Evolutionary conservation across 2,888 invertebrate genomes (phyloP).

Genomic region (Troides helena): DNA sequence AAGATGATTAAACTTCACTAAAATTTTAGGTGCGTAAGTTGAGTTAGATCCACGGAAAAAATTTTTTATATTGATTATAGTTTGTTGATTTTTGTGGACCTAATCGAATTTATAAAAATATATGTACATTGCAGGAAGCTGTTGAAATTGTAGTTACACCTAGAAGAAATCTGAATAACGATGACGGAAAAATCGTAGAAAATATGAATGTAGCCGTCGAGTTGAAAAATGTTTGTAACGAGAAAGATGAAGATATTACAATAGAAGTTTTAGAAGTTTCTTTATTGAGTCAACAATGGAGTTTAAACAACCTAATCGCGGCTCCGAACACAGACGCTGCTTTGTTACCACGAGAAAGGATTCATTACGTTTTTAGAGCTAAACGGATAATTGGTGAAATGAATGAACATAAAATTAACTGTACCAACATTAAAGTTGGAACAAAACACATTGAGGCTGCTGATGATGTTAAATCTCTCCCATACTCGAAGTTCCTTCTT

Average conservation of each 20-base stretch:
- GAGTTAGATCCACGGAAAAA: too few relatives aligned
- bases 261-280: conserved; percentile 81
- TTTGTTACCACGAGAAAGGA: conserved; percentile 59
- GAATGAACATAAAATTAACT: conserved; percentile 52
- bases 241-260: conserved; percentile 80
- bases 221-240: conserved; percentile 84
- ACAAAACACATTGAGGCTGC: conserved; percentile 47
- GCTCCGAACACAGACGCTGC: conserved; percentile 50
- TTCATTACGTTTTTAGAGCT: conserved; percentile 66
- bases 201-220: conserved; percentile 84
- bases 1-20: background rate
- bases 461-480: conserved; percentile 46
- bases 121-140: conserved; percentile 65
- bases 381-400: conserved; percentile 47
- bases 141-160: conserved; percentile 79
- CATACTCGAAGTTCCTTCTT: conserved; percentile 60
- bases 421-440: conserved; percentile 58
- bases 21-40: too few relatives aligned
- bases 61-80: too few relatives aligned
- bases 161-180: conserved; percentile 69
- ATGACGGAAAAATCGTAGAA: conserved; percentile 61
- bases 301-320: conserved; percentile 64
- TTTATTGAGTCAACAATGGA: conserved; percentile 82
- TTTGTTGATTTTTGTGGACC: background rate
- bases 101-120: background rate